Base-by-base conservation (phyloP, 1,140 invertebrate species). In the Atta colombica region DNA sequence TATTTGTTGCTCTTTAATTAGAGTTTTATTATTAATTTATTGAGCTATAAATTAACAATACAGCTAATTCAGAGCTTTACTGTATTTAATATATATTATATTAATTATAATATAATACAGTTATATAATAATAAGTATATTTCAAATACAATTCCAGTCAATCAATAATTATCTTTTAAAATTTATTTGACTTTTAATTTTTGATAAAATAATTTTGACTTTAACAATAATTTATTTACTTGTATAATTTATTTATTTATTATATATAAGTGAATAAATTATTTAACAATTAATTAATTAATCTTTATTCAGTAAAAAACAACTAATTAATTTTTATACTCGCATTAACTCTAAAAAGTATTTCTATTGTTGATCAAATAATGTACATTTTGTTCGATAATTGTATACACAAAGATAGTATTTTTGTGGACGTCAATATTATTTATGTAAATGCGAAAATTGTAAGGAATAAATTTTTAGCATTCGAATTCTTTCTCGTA, bases 381-480 rank as follows among this genome's bases (percentile, higher is more conserved):
- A 39, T 12, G 28, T 39, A 45, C 12, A 45, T 45, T 45, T 45
- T 28, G 10, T 77, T 60, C 60, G 7, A 31, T 77, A 61, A 39
- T 5, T 60, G 10, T 16, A 39, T 8, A 25, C 4, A 21, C 4
- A 18, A 25, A 45, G 14, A 18, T 63, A 14, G 1, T 28, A n/a
- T 65, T 31, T 77, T 49, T 60, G 8, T 16, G 1, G 3, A 7
- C 1, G 10, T 69, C 3, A 12, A 68, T 80, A 68, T 65, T 68
- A 0, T 10, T 69, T 49, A 53, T 8, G 3, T 49, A 49, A 61
- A 45, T 77, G 18, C 18, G 18, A 4, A 2, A 14, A 72, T 6
- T 53, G 21, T 16, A n/a, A 77, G 12, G 18, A 77, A 45, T 10
- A 2, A 77, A 63, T 45, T 45, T 78, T n/a, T 35, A 78, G 18